Evolutionary conservation across 1,140 invertebrate genomes (phyloP).

Genomic region (Brachionus plicatilis): DNA sequence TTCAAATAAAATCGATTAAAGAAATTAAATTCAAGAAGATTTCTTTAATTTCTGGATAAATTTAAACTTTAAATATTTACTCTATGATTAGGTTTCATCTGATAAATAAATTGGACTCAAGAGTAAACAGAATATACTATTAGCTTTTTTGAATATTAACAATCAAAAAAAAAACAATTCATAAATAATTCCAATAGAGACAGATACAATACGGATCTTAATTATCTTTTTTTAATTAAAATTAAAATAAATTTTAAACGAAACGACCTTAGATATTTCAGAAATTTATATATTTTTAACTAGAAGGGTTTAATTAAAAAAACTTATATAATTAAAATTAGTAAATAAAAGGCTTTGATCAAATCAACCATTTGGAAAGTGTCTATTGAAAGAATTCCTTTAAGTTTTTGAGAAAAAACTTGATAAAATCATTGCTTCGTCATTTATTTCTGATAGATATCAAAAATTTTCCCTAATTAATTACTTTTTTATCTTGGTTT

Average conservation of each 20-base stretch:
- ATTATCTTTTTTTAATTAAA: not conserved
- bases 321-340: not conserved
- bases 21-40: constrained; percentile 1
- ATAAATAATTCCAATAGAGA: not conserved
- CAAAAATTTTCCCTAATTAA: not conserved
- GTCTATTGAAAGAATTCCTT: not conserved
- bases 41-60: not conserved
- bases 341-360: not conserved
- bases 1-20: not conserved
- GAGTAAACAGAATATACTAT: not conserved
- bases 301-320: not conserved
- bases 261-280: not conserved
- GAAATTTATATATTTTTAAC: not conserved
- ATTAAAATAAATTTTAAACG: not conserved
- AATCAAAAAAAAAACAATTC: not conserved
- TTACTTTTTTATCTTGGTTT: not conserved
- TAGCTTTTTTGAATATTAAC: not conserved
- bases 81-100: not conserved
- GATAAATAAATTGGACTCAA: not conserved
- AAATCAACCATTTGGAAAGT: not conserved
- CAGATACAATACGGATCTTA: not conserved
- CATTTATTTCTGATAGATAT: constrained; percentile 16
- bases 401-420: not conserved
- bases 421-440: constrained; percentile 19
- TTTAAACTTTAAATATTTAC: constrained; percentile 3